phyloP scores from a whole-genome alignment of 2,113 vertebrate genomes.

The Gnathochromis pfefferi region DNA sequence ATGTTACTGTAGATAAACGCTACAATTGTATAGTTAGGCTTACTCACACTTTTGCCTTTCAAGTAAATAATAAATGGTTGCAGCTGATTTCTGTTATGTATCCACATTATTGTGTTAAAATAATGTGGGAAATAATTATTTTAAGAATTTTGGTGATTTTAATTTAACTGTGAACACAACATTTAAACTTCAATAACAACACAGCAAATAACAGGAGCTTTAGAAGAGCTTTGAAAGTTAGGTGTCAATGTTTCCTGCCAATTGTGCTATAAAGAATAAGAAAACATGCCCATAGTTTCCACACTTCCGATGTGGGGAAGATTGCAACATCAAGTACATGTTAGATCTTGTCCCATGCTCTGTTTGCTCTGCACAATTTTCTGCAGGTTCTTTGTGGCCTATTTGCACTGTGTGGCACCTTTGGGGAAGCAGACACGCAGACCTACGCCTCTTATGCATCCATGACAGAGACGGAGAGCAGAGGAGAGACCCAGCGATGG shows the following conservation, averaged over 20 bases:
- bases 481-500: neutral
- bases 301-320: neutral
- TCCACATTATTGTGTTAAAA: neutral
- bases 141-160: neutral
- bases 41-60: neutral
- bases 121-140: neutral
- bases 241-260: neutral
- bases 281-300: neutral
- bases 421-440: accelerated
- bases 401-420: neutral
- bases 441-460: neutral
- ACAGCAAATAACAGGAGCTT: neutral
- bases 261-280: neutral
- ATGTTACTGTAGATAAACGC: neutral
- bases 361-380: neutral
- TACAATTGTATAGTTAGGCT: neutral
- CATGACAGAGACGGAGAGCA: neutral
- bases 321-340: accelerated
- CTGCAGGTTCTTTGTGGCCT: neutral
- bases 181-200: neutral
- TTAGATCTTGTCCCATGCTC: neutral
- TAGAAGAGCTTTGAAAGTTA: neutral
- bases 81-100: neutral
- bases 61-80: neutral
- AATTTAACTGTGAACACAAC: neutral